A percentile compares a stretch with the other conserved stretches of the same genome.
Conservation (phyloP, 2,888 invertebrate species). For the Leptinotarsa peninsularis region DNA sequence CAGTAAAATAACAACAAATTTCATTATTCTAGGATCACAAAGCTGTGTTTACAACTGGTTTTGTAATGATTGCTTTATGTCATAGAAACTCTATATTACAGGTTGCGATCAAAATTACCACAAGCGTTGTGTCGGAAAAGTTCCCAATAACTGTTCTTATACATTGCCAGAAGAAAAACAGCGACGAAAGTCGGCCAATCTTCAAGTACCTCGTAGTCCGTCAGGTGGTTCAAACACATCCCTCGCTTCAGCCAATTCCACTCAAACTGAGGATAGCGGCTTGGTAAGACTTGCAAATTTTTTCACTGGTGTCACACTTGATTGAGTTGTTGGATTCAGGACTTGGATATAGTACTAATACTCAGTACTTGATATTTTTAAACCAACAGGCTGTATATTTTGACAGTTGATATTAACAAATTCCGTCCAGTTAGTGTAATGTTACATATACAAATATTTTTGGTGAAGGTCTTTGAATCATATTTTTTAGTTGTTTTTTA, state of each 20-base stretch:
- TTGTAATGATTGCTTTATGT: background rate
- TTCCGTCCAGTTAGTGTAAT: constrained; percentile 7
- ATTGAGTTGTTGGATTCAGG: constrained; percentile 46
- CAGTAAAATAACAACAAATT: too few relatives aligned
- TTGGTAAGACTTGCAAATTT: constrained; percentile 78
- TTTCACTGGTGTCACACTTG: constrained; percentile 62
- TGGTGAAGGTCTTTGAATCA: constrained; percentile 16
- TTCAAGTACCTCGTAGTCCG: constrained; percentile 76
- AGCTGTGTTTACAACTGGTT: too few relatives aligned
- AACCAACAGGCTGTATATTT: constrained; percentile 19
- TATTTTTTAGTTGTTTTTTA: constrained; percentile 21
- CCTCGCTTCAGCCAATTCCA: constrained; percentile 70
- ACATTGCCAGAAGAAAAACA: constrained; percentile 61
- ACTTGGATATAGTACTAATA: constrained; percentile 27
- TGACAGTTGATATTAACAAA: constrained; percentile 10
- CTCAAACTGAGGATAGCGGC: constrained; percentile 72
- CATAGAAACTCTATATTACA: constrained; percentile 61
- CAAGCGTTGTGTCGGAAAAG: constrained; percentile 96
- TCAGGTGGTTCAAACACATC: constrained; percentile 81
- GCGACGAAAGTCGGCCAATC: constrained; percentile 65
- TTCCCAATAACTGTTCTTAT: constrained; percentile 95
- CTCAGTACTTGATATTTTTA: constrained; percentile 25
- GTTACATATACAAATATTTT: constrained; percentile 19
- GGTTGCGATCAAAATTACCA: constrained; percentile 99
- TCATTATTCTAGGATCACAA: too few relatives aligned